A percentile compares a stretch with the other conserved stretches of the same genome.
Evolutionary conservation across 2,113 vertebrate genomes (phyloP).

Genomic region (Pseudorhombus dupliciocellatus): DNA sequence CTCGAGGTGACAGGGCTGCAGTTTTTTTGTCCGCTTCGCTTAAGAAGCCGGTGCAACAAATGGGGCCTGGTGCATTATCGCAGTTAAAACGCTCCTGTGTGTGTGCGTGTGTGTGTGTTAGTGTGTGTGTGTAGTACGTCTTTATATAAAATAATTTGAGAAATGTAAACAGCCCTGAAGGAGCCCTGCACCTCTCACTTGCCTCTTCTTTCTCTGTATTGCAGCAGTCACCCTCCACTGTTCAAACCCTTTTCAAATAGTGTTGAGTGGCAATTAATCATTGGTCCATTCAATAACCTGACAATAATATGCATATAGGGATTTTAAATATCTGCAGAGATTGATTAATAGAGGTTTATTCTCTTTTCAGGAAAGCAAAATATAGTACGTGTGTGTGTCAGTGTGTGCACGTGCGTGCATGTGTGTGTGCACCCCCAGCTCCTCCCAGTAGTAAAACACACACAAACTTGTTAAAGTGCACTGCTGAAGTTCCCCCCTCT

Average conservation of each 20-base stretch:
- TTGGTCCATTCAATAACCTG: conserved; percentile 58
- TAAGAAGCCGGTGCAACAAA: conserved; percentile 83
- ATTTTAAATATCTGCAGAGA: conserved; percentile 1
- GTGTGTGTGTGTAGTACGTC: neutral
- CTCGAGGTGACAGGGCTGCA: conserved; percentile 84
- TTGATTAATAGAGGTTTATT: conserved; percentile 1
- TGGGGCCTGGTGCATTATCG: conserved; percentile 80
- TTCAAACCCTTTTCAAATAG: conserved; percentile 67
- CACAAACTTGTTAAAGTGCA: conserved; percentile 73
- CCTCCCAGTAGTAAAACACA: conserved; percentile 71
- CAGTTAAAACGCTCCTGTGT: conserved; percentile 54
- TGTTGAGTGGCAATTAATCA: conserved; percentile 74
- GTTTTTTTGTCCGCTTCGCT: conserved; percentile 82
- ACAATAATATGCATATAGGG: conserved; percentile 45
- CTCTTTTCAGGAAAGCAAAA: conserved; percentile 5
- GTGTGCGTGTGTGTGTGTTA: neutral
- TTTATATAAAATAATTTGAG: conserved; percentile 69
- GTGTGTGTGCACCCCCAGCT: conserved; percentile 34
- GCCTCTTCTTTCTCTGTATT: conserved; percentile 48
- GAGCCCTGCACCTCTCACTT: conserved; percentile 28
- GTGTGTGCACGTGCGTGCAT: conserved; percentile 1
- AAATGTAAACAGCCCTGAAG: conserved; percentile 55
- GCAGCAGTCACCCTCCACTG: conserved; percentile 57
- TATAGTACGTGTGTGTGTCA: neutral
- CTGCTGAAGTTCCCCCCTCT: conserved; percentile 60